Percentiles rank a stretch among this genome's conserved stretches.
Evolutionary conservation across 2,797 vertebrate genomes (phyloP).

Genomic region (Paratrypauchen microcephalus): DNA sequence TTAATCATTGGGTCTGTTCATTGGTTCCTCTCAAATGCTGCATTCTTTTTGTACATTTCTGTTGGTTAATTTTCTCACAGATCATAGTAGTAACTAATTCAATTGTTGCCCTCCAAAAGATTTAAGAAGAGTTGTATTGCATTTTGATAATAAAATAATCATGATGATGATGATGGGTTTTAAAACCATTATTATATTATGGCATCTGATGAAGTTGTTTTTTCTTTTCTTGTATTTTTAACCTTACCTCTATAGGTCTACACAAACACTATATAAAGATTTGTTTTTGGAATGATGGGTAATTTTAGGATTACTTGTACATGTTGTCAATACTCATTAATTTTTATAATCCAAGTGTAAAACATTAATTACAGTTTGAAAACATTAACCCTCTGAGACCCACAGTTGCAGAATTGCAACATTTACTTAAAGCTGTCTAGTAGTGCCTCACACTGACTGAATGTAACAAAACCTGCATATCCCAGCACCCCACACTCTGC

Average conservation of each 20-base stretch:
- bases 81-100: conserved; percentile 89
- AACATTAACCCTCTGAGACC: too few relatives aligned
- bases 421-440: too few relatives aligned
- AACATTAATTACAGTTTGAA: neutral
- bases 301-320: neutral
- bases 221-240: conserved; percentile 2
- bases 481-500: too few relatives aligned
- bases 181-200: conserved; percentile 57
- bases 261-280: neutral
- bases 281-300: neutral
- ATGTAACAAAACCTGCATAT: too few relatives aligned
- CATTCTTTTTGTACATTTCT: conserved; percentile 58
- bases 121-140: conserved; percentile 88
- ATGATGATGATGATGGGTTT: conserved; percentile 83
- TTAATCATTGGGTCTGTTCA: conserved; percentile 49
- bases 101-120: conserved; percentile 78
- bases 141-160: conserved; percentile 99
- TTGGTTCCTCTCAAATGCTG: conserved; percentile 46
- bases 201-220: conserved; percentile 35
- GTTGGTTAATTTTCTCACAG: conserved; percentile 83
- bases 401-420: too few relatives aligned
- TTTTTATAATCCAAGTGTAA: neutral
- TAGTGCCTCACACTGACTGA: too few relatives aligned
- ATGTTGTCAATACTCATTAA: neutral
- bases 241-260: neutral